Evolutionary conservation across 1,140 invertebrate species (phyloP), one percentile per base, ranked within the genome.

Genomic region (Pomacea maculata): DNA sequence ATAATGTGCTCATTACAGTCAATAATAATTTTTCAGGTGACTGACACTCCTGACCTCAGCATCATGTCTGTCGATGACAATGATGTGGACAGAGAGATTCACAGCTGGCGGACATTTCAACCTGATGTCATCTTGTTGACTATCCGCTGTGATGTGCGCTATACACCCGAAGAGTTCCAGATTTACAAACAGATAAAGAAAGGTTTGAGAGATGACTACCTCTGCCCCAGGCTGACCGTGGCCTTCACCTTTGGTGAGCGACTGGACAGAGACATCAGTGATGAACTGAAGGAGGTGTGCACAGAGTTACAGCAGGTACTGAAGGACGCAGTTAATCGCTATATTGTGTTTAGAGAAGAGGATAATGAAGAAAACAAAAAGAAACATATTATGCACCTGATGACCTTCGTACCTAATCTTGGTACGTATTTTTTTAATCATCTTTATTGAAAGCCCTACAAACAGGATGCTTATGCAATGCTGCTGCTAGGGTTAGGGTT

Each of bases 231-330:
- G 67, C 67, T 70, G 21, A 70, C 29, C 11, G 67, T 70, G 10
- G 67, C 67, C 29, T 70, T 70, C 67, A 70, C 67, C 21, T 70
- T 70, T 70, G 67, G 67, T 14, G 67, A 70, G 6, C 67, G 29
- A 34, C 67, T 15, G 21, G 67, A 70, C 12, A 11, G 67, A n/a
- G 29, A 34, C 29, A 0, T 70, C 21, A 1, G 21, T 7, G 21
- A 70, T 2, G 67, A 70, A 21, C 67, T 70, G 21, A 34, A 70
- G 21, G 21, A 1, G 1, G 67, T 34, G 21, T 25, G 67, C 21
- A 70, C 0, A 34, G 67, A 70, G 67, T 21, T 14, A 3, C 12
- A 34, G 29, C 21, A n/a, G n/a, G 67, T 70, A 15, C 67, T 70
- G 12, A 2, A 34, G 21, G 67, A 70, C 21, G 67, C 67, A 12